Evolutionary conservation across 2,888 invertebrate genomes (phyloP), one percentile per base, ranked within the genome.

Genomic region (Caenorhabditis sp.): DNA sequence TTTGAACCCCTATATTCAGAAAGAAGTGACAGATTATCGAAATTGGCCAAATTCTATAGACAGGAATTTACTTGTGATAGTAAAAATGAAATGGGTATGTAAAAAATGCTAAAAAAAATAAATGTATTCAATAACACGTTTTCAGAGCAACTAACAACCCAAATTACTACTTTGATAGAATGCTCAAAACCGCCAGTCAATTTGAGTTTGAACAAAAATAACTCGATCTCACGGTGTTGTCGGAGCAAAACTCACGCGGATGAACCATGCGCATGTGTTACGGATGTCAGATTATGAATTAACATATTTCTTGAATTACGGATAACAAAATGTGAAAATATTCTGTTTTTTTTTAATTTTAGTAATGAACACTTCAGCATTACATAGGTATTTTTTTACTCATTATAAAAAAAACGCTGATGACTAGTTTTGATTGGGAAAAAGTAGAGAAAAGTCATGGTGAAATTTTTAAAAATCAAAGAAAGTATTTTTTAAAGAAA

Each of bases 31-130:
- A 21, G 67, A 54, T 64, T 82, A 36, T 59, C 58, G 10, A 43
- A 70, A 12, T 56, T 76, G 43, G 62, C 77, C 0, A 64, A 65
- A 1, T 66, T 67, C 12, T 72, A 75, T 43, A 73, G 68, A 21
- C 59, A 68, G 26, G 57, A 57, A 12, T 77, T 82, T 59, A 77
- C 80, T 0, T 56, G 53, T 14, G 82, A 82, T 25, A 80, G 80
- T 10, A 57, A 59, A 27, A 82, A 82, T 63, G 82, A 82, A 68
- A 80, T 82, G n/a, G 69, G 76, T 76, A 20, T 59, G 66, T 60
- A 20, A 25, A 23, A 5, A 12, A 25, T 7, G 26, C 4, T 52
- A n/a, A 20, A 53, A 23, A 53, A 7, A 7, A 8, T 7, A 20
- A 53, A 53, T n/a, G 7, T 10, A 26, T 17, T 14, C 8, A 52